Evolutionary conservation across 92 coral and sea anemone genomes (phyloP).

Genomic region (Epizoanthus fatuus): DNA sequence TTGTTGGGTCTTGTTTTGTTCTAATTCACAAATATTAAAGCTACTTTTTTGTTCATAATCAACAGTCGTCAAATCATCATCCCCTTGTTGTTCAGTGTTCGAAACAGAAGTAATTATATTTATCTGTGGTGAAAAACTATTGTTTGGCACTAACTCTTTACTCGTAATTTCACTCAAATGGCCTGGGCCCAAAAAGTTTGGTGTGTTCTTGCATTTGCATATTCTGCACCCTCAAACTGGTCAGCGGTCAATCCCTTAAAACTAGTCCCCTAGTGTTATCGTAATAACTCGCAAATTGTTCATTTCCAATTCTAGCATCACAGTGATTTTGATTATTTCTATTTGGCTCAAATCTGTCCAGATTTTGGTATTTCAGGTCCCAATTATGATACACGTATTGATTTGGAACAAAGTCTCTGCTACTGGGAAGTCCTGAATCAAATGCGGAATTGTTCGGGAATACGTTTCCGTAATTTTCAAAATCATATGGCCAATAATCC

Average conservation of each 20-base stretch:
- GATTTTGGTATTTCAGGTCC: not conserved
- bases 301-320: not conserved
- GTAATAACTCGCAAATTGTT: too few species aligned
- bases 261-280: not conserved
- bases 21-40: not conserved
- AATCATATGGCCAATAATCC: not conserved
- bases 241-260: not conserved
- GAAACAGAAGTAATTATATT: not conserved
- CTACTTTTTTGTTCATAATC: not conserved
- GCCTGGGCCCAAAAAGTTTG: not conserved
- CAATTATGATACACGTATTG: not conserved
- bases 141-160: not conserved
- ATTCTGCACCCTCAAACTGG: not conserved
- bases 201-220: not conserved
- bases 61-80: not conserved
- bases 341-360: not conserved
- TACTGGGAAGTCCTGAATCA: not conserved
- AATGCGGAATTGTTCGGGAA: slow-evolving; percentile 28
- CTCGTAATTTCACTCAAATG: not conserved
- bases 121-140: not conserved
- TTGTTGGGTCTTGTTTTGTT: not conserved
- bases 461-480: slow-evolving; percentile 21
- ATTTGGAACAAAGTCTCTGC: not conserved
- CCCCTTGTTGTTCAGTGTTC: not conserved
- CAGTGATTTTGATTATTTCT: slow-evolving; percentile 15